These are phyloP conservation scores for Heterodera schachtii DNA, from an alignment of 1,140 invertebrate species.

Conservation along the genomic window DNA sequence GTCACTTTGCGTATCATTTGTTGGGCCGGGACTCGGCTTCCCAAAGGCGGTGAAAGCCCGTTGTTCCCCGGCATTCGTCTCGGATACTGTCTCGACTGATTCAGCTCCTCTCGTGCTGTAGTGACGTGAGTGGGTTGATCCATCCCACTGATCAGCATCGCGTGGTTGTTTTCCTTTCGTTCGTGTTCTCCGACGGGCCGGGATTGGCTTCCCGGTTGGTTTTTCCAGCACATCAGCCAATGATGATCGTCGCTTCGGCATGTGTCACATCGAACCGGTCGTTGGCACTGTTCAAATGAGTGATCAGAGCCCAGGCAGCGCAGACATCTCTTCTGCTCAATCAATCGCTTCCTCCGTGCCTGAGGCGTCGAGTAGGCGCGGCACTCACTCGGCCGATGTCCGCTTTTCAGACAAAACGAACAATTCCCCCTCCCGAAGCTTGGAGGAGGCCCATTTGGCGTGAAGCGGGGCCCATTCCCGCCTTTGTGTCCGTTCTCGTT, in stretches of 20 bases:
- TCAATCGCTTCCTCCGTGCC: background rate
- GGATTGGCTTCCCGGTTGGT: too few species aligned
- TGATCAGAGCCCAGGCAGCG: background rate
- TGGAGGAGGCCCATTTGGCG: too few species aligned
- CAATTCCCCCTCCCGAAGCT: background rate
- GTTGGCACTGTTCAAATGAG: background rate
- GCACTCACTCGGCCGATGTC: background rate
- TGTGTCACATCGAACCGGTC: background rate
- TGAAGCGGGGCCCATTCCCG: too few species aligned
- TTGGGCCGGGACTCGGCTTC: too few species aligned
- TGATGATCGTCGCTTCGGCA: background rate
- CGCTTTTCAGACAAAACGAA: background rate
- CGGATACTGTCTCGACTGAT: too few species aligned
- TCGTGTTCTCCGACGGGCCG: background rate
- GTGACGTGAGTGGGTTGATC: too few species aligned
- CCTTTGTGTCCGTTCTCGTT: too few species aligned
- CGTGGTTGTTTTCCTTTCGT: too few species aligned
- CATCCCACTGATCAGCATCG: too few species aligned
- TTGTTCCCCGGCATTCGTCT: too few species aligned
- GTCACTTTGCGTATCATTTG: background rate
- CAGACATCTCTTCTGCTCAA: background rate
- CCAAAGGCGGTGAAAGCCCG: too few species aligned
- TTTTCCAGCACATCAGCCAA: background rate
- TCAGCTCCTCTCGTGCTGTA: too few species aligned
- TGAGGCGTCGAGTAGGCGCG: background rate